Evolutionary conservation across 1,140 invertebrate genomes (phyloP).

Genomic region (Ceratitis capitata): DNA sequence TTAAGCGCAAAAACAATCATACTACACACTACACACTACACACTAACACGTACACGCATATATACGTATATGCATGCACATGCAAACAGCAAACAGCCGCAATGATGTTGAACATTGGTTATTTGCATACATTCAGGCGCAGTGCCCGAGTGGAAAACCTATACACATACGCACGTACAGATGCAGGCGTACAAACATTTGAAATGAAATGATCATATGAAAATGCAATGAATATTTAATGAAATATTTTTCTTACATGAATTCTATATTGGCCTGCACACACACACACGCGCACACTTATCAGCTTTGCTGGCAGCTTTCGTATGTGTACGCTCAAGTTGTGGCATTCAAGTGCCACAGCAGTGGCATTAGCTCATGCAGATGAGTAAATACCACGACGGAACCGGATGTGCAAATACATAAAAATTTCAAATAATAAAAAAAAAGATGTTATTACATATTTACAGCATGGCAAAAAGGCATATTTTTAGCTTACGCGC

Average conservation of each 20-base stretch:
- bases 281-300: background rate
- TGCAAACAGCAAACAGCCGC: too few relatives aligned
- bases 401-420: background rate
- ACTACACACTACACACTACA: background rate
- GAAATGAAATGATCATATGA: constrained; percentile 21
- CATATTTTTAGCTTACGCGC: too few relatives aligned
- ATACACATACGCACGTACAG: too few relatives aligned
- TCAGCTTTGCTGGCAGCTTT: background rate
- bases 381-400: background rate
- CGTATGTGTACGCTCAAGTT: background rate
- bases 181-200: constrained; percentile 24
- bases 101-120: background rate
- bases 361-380: background rate
- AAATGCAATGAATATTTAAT: constrained; percentile 38
- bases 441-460: background rate
- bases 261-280: constrained; percentile 25
- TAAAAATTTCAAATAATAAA: background rate
- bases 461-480: background rate
- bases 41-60: background rate
- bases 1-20: constrained; percentile 16
- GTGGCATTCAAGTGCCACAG: background rate
- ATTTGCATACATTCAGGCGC: constrained; percentile 29
- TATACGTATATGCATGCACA: background rate
- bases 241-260: constrained; percentile 38
- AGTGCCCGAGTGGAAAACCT: too few relatives aligned